Percentiles rank a stretch among this genome's conserved stretches.
Conservation (phyloP, 2,888 invertebrate species). For the Mesoligia furuncula region DNA sequence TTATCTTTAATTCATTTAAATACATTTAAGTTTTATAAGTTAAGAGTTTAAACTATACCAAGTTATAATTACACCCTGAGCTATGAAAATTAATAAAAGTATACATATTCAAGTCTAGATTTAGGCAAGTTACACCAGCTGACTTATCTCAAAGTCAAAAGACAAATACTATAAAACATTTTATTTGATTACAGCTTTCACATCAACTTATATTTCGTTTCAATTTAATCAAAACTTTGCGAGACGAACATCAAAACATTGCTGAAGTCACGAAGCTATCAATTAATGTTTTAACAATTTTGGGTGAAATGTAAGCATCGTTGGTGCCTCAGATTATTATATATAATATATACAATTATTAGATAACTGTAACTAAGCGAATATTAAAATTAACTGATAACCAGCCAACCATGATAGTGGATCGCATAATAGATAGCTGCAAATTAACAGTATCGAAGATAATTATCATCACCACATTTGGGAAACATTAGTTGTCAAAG, state of each 20-base stretch:
- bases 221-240: slow-evolving; percentile 59
- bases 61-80: slow-evolving; percentile 24
- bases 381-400: background rate
- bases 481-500: slow-evolving; percentile 1
- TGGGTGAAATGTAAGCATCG: background rate
- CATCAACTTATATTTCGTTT: slow-evolving; percentile 37
- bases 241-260: slow-evolving; percentile 26
- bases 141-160: slow-evolving; percentile 40
- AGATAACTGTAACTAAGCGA: too few relatives aligned
- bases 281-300: slow-evolving; percentile 9
- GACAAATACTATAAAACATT: slow-evolving; percentile 51
- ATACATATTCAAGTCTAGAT: slow-evolving; percentile 22
- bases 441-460: too few relatives aligned
- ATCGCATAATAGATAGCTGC: too few relatives aligned
- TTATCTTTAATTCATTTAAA: background rate
- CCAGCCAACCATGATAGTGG: background rate
- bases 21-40: slow-evolving; percentile 7
- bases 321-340: background rate
- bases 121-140: slow-evolving; percentile 10
- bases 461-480: too few relatives aligned
- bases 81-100: slow-evolving; percentile 24
- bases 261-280: slow-evolving; percentile 4
- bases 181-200: slow-evolving; percentile 45
- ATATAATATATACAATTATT: too few relatives aligned
- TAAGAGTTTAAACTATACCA: slow-evolving; percentile 2